Base-by-base conservation (phyloP, 2,888 invertebrate genomes). In the Anaspis maculata region DNA sequence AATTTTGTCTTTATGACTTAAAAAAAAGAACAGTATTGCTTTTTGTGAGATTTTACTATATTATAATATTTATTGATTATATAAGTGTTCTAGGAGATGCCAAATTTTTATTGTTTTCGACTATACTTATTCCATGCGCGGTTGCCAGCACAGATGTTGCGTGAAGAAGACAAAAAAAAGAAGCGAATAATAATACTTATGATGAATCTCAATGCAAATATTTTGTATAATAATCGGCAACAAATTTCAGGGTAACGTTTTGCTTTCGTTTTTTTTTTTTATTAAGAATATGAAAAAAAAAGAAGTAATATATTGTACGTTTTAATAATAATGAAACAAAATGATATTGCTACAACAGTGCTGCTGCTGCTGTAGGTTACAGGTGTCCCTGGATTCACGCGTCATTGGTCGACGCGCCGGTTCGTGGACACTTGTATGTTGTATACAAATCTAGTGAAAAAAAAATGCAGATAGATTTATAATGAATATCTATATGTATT, bases 171-270 rank as follows among this genome's bases (percentile, higher is more conserved):
- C 32, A 34, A 28, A 39, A 39, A 41, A 31, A 26, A 39, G 25
- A 37, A 34, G n/a, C n/a, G n/a, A n/a, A n/a, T n/a, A n/a, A n/a
- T n/a, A n/a, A n/a, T n/a, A 33, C 40, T 43, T 43, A 35, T 42
- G 39, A 40, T 42, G 19, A 32, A n/a, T n/a, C 32, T 41, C 38
- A 41, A 39, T 41, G 41, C 39, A 41, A 42, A 38, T 30, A 37
- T 41, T 42, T 41, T 44, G 33, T 41, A 36, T 42, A 49, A 45
- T 34, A 45, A 52, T 51, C 48, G 55, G 56, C 55, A 52, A 55
- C 54, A 47, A 44, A 48, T 55, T 57, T 57, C 57, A 58, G 59
- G 59, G 60, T 60, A 58, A 57, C 44, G 34, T 42, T 47, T 52
- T 32, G 35, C 39, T 39, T 39, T 36, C 36, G 9, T 36, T 32